Conservation (phyloP, 2,888 invertebrate genomes). For the Pseudolycoriella hygida region DNA sequence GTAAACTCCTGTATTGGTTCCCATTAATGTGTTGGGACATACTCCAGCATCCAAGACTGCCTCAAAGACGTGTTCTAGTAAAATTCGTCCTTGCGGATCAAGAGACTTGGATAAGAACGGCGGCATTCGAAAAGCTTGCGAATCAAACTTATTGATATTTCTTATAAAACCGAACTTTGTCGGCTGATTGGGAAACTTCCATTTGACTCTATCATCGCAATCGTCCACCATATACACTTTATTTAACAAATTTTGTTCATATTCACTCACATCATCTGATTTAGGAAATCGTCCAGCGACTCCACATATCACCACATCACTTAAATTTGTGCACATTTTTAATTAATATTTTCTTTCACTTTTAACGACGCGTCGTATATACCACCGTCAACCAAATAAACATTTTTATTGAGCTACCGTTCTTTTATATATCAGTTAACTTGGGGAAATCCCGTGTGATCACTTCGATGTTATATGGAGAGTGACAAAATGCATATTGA, state of each 20-base stretch:
- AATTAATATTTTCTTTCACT: no score
- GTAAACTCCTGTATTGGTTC: constrained; percentile 34
- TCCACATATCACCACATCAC: constrained; percentile 48
- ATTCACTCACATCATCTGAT: constrained; percentile 51
- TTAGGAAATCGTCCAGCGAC: constrained; percentile 60
- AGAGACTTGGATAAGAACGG: constrained; percentile 28
- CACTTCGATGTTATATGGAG: no score
- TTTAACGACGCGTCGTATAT: no score
- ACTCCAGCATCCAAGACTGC: constrained; percentile 15
- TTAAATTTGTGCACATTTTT: constrained; percentile 22
- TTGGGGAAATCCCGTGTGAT: no score
- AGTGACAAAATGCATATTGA: no score
- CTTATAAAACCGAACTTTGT: constrained; percentile 32
- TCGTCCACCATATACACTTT: constrained; percentile 36
- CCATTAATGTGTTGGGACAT: constrained; percentile 33
- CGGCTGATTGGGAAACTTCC: constrained; percentile 12
- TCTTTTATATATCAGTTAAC: no score
- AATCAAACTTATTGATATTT: constrained; percentile 34
- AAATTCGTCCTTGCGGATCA: constrained; percentile 6
- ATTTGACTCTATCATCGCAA: constrained; percentile 1
- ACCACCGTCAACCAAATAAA: no score
- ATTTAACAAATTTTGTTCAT: constrained; percentile 49
- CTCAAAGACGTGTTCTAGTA: constrained; percentile 5
- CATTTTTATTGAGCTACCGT: no score
- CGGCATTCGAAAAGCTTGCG: constrained; percentile 33